Conservation (phyloP, 1,140 invertebrate species). For the Brachionus rubens region DNA sequence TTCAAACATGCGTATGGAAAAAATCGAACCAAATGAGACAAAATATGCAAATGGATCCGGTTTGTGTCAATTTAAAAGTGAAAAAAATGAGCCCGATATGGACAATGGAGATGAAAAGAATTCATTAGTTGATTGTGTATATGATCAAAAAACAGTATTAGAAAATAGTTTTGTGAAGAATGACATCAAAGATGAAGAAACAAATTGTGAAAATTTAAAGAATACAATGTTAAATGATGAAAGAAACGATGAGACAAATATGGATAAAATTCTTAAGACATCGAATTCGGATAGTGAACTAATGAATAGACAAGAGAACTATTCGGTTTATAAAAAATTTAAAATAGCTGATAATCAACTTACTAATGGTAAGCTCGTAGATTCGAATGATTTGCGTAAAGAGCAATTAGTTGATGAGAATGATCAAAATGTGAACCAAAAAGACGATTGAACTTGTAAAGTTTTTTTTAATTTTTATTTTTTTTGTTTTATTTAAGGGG, state of each 20-base stretch:
- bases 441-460: not conserved
- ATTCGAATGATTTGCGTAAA: constrained; percentile 1
- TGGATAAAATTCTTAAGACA: not conserved
- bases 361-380: not conserved
- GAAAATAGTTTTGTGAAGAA: not conserved
- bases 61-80: not conserved
- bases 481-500: too few relatives aligned
- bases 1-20: not conserved
- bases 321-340: constrained; percentile 9
- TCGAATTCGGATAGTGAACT: constrained; percentile 24
- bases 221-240: not conserved
- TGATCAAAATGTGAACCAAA: not conserved
- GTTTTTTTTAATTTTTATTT: not conserved
- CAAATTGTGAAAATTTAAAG: constrained; percentile 11
- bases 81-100: constrained; percentile 18
- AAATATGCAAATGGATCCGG: not conserved
- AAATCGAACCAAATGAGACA: constrained; percentile 6
- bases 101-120: not conserved
- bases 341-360: constrained; percentile 4
- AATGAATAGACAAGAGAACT: not conserved
- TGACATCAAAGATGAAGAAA: not conserved
- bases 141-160: constrained; percentile 3
- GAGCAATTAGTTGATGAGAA: not conserved
- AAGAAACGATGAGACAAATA: not conserved
- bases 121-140: constrained; percentile 1